Conservation (phyloP, 2,888 invertebrate genomes). For the Torymus tubicola region DNA sequence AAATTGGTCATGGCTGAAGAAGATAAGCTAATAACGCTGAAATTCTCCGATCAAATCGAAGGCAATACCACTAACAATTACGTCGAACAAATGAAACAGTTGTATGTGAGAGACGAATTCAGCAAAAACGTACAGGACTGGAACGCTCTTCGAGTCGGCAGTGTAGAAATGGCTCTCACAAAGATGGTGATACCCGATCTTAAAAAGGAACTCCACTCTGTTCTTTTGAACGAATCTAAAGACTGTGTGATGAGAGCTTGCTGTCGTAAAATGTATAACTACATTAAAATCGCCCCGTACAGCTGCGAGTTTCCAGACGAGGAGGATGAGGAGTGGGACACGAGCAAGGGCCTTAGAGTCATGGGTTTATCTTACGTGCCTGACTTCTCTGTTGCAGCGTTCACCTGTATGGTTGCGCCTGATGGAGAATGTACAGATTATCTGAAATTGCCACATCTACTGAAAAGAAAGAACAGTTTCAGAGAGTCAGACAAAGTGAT, state of each 20-base stretch:
- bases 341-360: slow-evolving; percentile 88
- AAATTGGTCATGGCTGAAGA: slow-evolving; percentile 88
- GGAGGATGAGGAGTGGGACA: slow-evolving; percentile 95
- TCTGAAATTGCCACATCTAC: slow-evolving; percentile 89
- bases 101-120: slow-evolving; percentile 92
- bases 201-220: slow-evolving; percentile 88
- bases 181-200: slow-evolving; percentile 94
- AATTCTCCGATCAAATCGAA: slow-evolving; percentile 68
- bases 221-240: slow-evolving; percentile 90
- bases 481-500: slow-evolving; percentile 82
- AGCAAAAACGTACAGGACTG: slow-evolving; percentile 96
- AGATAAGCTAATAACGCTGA: slow-evolving; percentile 87
- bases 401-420: slow-evolving; percentile 90
- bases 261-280: slow-evolving; percentile 91
- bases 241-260: slow-evolving; percentile 90
- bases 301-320: slow-evolving; percentile 85
- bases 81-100: slow-evolving; percentile 91
- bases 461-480: slow-evolving; percentile 88
- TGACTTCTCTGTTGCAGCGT: slow-evolving; percentile 90
- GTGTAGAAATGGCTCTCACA: slow-evolving; percentile 91
- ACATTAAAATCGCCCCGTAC: slow-evolving; percentile 94
- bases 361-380: slow-evolving; percentile 93
- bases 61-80: slow-evolving; percentile 88
- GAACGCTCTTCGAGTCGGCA: slow-evolving; percentile 93
- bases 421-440: slow-evolving; percentile 96